Base-by-base conservation (phyloP, 2,113 vertebrate genomes). In the Himantopus leucocephalus region DNA sequence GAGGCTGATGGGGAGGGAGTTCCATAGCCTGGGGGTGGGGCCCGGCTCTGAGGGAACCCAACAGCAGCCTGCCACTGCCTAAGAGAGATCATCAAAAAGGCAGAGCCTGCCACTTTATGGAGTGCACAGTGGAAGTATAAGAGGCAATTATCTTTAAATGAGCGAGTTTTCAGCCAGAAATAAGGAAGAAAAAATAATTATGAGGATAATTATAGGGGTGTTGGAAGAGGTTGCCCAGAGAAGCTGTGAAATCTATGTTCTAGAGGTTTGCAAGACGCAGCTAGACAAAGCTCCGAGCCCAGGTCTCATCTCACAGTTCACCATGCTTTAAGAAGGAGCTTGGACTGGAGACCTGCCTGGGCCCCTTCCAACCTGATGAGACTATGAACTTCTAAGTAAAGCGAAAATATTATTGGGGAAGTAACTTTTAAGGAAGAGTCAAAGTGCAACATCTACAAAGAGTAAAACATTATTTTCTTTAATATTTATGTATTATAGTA, bases 141-240 rank as follows among this genome's bases (percentile, higher is more conserved):
- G 26, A 58, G 14, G 62, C 9, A 78, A 39, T 0, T 0, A 50
- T 22, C 81, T 50, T 23, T 29, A 74, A 87, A 48, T 2, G 0
- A 70, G 34, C 14, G 18, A 26, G 6, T 9, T 62, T 85, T 81
- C 56, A 45, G 39, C 8, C 24, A 76, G 35, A 66, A 92, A 60
- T 9, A 32, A 68, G 19, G 32, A 73, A 59, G 14, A 72, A 79
- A 86, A 90, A 43, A 21, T 55, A 71, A 75, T 37, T 45, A n/a
- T 35, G 19, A 74, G 20, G 26, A 14, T 35, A 85, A 50, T 64
- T 80, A 53, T 35, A 14, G 70, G 56, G 27, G 12, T 45, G 29
- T 13, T 84, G 50, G 48, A 77, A 73, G 21, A 77, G n/a, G 7
- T 7, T 84, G 37, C 7, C 53, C 34, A 73, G 39, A 75, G 17